Evolutionary conservation across 1,140 invertebrate species (phyloP), one percentile per base, ranked within the genome.

Genomic region (Neodiprion fabricii): DNA sequence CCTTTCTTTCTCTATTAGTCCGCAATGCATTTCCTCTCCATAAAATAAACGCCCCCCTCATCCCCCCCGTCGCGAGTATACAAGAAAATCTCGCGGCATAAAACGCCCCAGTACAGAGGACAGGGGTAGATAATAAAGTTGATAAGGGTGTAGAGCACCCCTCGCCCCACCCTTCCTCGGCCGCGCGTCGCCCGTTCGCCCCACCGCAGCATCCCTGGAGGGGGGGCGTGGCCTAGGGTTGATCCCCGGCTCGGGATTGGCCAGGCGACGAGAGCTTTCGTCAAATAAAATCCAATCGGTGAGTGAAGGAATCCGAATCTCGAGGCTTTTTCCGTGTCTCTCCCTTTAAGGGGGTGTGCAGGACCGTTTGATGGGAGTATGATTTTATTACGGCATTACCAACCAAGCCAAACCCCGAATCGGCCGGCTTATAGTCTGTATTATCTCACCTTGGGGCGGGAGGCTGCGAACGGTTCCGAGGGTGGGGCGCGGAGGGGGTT

Each of bases 351-450:
- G 80, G 85, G 81, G 82, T 85, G 84, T 83, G 84, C 83, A 85
- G 83, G 78, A 75, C 78, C 80, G 81, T 84, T 89, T 86, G 85
- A 86, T 87, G 85, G 85, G 85, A 87, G 86, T 88, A 89, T 89
- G 87, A 89, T 88, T 89, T 89, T 89, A 89, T 89, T 88, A 86
- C 85, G 83, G 85, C 83, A 89, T 89, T 89, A 89, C 86, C 85
- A 81, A 84, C 81, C 81, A 80, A 84, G 84, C 85, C 84, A 86
- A 88, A 87, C 85, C 86, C 85, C 85, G 86, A 87, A 87, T 87
- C 84, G 86, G 84, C 86, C 82, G 84, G 82, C 85, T 88, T 85
- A 87, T 87, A 85, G 85, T 86, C 85, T 84, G 84, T 83, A 88
- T 87, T 87, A 88, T 88, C 86, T 88, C 85, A 85, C 82, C 83